Base-by-base conservation (phyloP, 2,113 vertebrate species). In the Sialia sialis region DNA sequence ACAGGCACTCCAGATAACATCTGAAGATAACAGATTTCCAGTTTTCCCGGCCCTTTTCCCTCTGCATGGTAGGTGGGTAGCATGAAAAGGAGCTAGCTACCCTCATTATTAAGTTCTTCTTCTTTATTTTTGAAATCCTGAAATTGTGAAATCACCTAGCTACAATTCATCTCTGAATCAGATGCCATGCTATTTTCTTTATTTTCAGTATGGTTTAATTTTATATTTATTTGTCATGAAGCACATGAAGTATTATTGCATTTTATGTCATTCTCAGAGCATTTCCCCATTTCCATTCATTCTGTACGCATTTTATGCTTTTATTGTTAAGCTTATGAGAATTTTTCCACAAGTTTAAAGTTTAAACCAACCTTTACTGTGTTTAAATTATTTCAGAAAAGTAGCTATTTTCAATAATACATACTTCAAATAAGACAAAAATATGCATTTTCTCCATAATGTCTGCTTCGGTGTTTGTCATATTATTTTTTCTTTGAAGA, bases 61-160 rank as follows among this genome's bases (percentile, higher is more conserved):
- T 7, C 7, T 58, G 3, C 1, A 3, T 26, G 13, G 4, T 39
- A 21, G 11, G 18, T 36, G 11, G 22, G 26, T 14, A 54, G 15
- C 43, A 89, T 36, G 16, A 66, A 56, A 85, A 60, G 27, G 21
- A 78, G 13, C 13, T 70, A 46, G 10, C 7, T 43, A 43, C 6
- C 3, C 1, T 54, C 30, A 63, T 26, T 19, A 38, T 48, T 52
- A 80, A 80, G 7, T 4, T 43, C 5, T 4, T 39, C 32, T 63
- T 23, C 6, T 5, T 1, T 59, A 51, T n/a, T 80, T 90, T 56
- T 4, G 1, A 84, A 69, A 66, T n/a, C 10, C 14, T 84, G 34
- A 63, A 81, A 63, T 18, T 70, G 13, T 70, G 8, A 87, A 92
- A 19, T 29, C 36, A 59, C 4, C 7, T n/a, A 32, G 6, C 12